Evolutionary conservation across 2,797 vertebrate genomes (phyloP).

Genomic region (Mormyrops attenuatus): DNA sequence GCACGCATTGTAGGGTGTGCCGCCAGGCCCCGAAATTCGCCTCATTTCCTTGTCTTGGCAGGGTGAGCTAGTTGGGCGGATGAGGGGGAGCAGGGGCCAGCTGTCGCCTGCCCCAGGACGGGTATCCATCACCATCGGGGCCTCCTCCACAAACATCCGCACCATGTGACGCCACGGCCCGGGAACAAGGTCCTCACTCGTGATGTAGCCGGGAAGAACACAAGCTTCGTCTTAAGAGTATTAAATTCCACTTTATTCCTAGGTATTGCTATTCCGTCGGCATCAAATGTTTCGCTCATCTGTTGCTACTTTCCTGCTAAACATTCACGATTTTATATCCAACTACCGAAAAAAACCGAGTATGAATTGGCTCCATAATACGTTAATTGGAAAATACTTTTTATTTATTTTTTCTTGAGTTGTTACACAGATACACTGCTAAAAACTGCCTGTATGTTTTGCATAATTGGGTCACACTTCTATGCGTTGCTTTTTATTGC

Average conservation of each 20-base stretch:
- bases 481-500: neutral
- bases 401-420: neutral
- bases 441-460: neutral
- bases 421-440: neutral
- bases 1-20: neutral
- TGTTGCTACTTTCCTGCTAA: neutral
- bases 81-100: neutral
- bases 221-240: neutral
- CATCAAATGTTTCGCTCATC: neutral
- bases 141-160: neutral
- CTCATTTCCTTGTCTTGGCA: neutral
- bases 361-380: neutral
- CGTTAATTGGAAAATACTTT: neutral
- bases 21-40: neutral
- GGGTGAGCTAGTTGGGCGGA: neutral
- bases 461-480: neutral
- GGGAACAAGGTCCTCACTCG: neutral
- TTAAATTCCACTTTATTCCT: neutral
- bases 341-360: neutral
- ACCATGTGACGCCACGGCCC: neutral
- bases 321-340: neutral
- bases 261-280: neutral
- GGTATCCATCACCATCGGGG: neutral
- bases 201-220: neutral
- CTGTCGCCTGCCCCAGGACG: constrained; percentile 1